These are phyloP conservation scores for Myotis vivesi DNA, from an alignment of 2,797 vertebrate species.

Conservation along the genomic window DNA sequence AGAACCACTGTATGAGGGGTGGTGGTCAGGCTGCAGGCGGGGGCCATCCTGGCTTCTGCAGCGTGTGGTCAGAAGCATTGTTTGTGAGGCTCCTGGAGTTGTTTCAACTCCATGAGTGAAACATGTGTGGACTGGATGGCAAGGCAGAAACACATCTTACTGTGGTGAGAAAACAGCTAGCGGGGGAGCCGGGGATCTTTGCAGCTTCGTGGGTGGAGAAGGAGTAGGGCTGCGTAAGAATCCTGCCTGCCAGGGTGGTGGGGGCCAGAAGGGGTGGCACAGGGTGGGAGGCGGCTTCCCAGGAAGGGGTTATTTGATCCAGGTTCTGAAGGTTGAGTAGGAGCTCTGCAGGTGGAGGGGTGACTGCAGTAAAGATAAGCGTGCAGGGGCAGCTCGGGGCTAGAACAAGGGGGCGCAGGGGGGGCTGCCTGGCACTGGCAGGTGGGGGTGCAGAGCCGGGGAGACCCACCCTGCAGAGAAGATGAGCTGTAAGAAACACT, in stretches of 20 bases:
- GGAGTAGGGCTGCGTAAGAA: neutral
- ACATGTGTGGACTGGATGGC: rapidly evolving
- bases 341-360: neutral
- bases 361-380: neutral
- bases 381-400: neutral
- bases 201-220: neutral
- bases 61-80: rapidly evolving
- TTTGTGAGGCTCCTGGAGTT: neutral
- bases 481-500: neutral
- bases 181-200: rapidly evolving
- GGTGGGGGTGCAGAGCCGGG: neutral
- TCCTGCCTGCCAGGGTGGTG: rapidly evolving
- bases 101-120: no score
- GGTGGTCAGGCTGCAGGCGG: no score
- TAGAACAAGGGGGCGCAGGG: neutral
- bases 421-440: neutral
- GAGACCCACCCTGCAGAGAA: neutral
- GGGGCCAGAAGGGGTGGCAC: no score
- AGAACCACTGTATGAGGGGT: neutral
- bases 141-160: neutral
- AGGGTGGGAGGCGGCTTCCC: neutral
- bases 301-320: neutral
- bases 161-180: neutral
- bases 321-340: neutral
- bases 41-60: neutral